These are phyloP conservation scores for Ptychodera flava DNA, from an alignment of 35 echinoderm and acorn worm genomes.

Conservation along the genomic window DNA sequence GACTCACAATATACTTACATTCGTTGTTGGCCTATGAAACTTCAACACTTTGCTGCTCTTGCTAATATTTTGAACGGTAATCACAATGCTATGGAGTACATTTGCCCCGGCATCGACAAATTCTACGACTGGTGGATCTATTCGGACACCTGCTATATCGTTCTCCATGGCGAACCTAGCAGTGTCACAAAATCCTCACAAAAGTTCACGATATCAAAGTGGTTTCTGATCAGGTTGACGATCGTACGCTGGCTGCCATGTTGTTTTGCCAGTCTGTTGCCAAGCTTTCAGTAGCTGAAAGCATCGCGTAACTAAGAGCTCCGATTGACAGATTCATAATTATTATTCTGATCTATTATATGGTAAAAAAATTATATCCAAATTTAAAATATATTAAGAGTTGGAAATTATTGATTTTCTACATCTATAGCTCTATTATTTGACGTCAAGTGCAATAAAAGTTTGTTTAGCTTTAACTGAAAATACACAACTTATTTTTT, in stretches of 20 bases:
- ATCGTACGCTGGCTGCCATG: not conserved
- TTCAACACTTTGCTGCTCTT: conserved; percentile 80
- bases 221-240: not conserved
- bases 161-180: too few species aligned
- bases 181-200: not conserved
- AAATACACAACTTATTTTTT: too few species aligned
- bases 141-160: conserved; percentile 84
- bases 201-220: not conserved
- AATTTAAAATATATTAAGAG: too few species aligned
- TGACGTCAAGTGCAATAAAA: too few species aligned
- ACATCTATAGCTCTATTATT: too few species aligned
- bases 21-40: conserved; percentile 78
- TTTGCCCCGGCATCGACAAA: conserved; percentile 88
- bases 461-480: too few species aligned
- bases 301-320: too few species aligned
- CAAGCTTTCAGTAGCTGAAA: not conserved
- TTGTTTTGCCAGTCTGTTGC: not conserved
- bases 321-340: too few species aligned
- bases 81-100: conserved; percentile 50
- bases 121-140: conserved; percentile 89
- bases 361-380: too few species aligned
- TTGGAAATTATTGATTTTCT: too few species aligned
- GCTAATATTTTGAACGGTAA: conserved; percentile 90
- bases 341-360: too few species aligned
- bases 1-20: conserved; percentile 55